These are phyloP conservation scores for Hippocampus zosterae DNA, from an alignment of 2,113 vertebrate genomes.

Conservation along the genomic window DNA sequence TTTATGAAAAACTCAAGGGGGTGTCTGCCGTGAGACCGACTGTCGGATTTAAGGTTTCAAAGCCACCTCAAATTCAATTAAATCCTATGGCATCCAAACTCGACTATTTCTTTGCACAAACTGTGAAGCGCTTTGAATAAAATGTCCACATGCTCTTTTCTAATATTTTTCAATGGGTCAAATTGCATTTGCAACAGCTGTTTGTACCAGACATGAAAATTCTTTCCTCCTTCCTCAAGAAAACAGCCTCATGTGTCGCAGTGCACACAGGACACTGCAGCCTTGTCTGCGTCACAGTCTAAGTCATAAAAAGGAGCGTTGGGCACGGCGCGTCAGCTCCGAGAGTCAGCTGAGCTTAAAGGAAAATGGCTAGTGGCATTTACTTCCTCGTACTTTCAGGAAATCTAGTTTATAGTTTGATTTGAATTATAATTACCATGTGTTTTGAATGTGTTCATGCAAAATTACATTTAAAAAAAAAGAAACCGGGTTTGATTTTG, in stretches of 20 bases:
- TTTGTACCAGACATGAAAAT: not conserved
- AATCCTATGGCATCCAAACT: constrained; percentile 40
- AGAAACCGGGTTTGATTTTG: too few relatives aligned
- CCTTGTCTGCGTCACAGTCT: constrained; percentile 28
- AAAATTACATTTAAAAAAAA: too few relatives aligned
- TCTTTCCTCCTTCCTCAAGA: not conserved
- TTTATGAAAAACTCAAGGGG: constrained; percentile 62
- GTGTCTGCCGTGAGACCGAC: constrained; percentile 40
- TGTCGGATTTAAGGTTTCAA: constrained; percentile 50
- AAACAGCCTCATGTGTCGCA: constrained; percentile 16
- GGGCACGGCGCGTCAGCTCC: not conserved
- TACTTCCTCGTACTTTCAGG: not conserved
- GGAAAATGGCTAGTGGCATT: not conserved
- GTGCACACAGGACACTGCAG: constrained; percentile 9
- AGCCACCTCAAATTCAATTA: constrained; percentile 65
- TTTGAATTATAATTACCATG: not conserved
- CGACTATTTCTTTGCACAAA: constrained; percentile 12
- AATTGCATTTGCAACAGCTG: not conserved
- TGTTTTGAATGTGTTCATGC: too few relatives aligned
- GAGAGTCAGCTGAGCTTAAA: not conserved
- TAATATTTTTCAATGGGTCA: not conserved
- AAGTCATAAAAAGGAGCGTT: constrained; percentile 30
- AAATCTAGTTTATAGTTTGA: not conserved
- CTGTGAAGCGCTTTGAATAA: constrained; percentile 21
- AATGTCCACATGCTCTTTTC: constrained; percentile 6